phyloP scores from a whole-genome alignment of 2,797 vertebrate genomes.

The Aeoliscus strigatus region DNA sequence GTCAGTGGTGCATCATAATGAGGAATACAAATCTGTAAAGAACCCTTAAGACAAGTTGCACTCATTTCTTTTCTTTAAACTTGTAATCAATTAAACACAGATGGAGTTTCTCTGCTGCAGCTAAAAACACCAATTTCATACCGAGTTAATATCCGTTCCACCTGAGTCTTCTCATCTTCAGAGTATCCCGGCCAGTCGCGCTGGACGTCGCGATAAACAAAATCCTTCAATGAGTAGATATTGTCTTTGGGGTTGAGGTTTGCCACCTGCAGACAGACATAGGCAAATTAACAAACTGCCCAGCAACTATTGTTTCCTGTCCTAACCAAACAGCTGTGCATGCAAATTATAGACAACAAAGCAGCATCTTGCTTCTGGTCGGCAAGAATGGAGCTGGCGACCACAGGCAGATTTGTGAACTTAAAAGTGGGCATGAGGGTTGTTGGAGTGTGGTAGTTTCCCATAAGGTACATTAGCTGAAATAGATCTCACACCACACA shows the following conservation, averaged over 20 bases:
- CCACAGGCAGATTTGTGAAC: no score
- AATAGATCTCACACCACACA: no score
- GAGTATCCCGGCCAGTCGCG: conserved; percentile 89
- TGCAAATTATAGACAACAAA: no score
- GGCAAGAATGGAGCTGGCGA: no score
- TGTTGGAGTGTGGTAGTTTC: no score
- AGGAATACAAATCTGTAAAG: background rate
- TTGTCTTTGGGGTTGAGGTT: conserved; percentile 89
- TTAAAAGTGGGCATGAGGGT: no score
- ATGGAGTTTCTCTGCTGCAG: no score
- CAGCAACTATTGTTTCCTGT: conserved; percentile 48
- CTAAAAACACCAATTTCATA: conserved; percentile 46
- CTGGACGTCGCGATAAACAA: conserved; percentile 84
- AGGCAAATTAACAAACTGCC: conserved; percentile 1
- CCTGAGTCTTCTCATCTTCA: conserved; percentile 78
- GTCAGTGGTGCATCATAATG: background rate
- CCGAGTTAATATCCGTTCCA: conserved; percentile 81
- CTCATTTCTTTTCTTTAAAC: no score
- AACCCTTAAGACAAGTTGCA: background rate
- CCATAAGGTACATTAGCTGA: no score
- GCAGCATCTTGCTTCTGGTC: no score
- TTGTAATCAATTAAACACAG: no score
- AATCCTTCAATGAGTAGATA: conserved; percentile 86
- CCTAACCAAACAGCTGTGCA: conserved; percentile 40
- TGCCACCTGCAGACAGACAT: conserved; percentile 90